Base-by-base conservation (phyloP, 92 coral and sea anemone species). In the Plumapathes pennacea region DNA sequence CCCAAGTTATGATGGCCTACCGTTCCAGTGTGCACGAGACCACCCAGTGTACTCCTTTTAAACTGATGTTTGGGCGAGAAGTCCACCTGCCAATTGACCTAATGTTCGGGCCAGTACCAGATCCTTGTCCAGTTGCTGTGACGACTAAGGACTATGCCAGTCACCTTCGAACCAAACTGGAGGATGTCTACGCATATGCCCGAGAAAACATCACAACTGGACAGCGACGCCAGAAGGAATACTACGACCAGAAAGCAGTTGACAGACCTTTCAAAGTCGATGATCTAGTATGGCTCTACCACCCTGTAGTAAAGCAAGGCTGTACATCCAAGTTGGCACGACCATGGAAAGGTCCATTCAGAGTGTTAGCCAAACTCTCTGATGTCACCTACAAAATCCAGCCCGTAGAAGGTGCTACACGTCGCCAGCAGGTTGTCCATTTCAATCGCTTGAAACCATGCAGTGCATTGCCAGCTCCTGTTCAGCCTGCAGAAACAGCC, bases 321-420 rank as follows among this genome's bases (percentile, higher is more conserved):
- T 10, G 57, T 31, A 40, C 34, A 12, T 41, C 33, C 38, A 69
- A 58, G 34, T 58, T 58, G 27, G 30, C 54, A 8, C 59, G 38
- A 15, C 78, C 78, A 12, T 71, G 78, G 78, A 31, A 69, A 5
- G 78, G 62, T 13, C 78, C 69, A 1, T 71, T 60, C 53, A 29
- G 26, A 21, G 51, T 72, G 13, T 61, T 72, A 29, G 60, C 46
- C 48, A 50, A 45, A 21, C 32, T 71, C 15, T 38, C 70, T 3
- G 78, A 71, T 13, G 28, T 52, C 39, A 72, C 79, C 28, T 72
- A 72, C 62, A 62, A 62, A 14, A 50, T 71, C 30, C 62, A 49
- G 20, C 41, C 60, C 19, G 42, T 50, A 17, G n/a, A n/a, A n/a
- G n/a, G n/a, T n/a, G 27, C 39, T 6, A 38, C 31, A n/a, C n/a